Conservation (phyloP, 1,140 invertebrate genomes). For the Hyphantria cunea region DNA sequence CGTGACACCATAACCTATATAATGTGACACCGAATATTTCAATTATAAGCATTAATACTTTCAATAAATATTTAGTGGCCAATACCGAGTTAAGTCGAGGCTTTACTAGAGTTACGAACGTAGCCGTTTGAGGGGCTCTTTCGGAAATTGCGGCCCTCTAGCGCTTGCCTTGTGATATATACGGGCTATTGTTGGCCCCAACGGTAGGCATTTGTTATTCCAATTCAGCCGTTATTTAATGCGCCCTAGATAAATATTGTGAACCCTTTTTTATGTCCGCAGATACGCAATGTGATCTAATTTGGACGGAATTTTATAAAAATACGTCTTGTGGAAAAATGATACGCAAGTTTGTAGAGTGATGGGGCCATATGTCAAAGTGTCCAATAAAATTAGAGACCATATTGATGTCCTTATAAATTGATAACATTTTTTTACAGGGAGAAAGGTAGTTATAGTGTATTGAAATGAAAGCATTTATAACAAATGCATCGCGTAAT, state of each 20-base stretch:
- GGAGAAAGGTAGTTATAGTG: too few species aligned
- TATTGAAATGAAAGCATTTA: too few species aligned
- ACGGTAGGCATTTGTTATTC: conserved; percentile 51
- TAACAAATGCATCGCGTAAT: too few species aligned
- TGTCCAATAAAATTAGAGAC: conserved; percentile 10
- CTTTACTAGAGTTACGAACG: conserved; percentile 26
- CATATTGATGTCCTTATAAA: conserved; percentile 22
- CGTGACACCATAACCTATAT: too few species aligned
- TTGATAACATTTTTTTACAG: conserved; percentile 2
- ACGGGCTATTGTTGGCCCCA: conserved; percentile 47
- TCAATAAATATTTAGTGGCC: conserved; percentile 29
- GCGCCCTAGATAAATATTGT: conserved; percentile 49
- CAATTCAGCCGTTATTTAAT: conserved; percentile 51
- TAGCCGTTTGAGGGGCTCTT: conserved; percentile 34
- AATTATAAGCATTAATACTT: conserved; percentile 26
- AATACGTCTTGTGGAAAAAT: conserved; percentile 22
- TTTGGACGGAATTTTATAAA: conserved; percentile 23
- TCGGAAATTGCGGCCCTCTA: conserved; percentile 43
- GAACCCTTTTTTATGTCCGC: conserved; percentile 45
- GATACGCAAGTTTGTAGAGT: conserved; percentile 12
- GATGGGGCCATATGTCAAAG: conserved; percentile 19
- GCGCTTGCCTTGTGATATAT: conserved; percentile 44
- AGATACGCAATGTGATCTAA: conserved; percentile 22
- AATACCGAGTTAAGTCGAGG: conserved; percentile 23
- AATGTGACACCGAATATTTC: conserved; percentile 2